Percentiles rank a stretch among this genome's conserved stretches.
phyloP scores from a whole-genome alignment of 2,888 invertebrate species.

The Napeogenes sylphis region DNA sequence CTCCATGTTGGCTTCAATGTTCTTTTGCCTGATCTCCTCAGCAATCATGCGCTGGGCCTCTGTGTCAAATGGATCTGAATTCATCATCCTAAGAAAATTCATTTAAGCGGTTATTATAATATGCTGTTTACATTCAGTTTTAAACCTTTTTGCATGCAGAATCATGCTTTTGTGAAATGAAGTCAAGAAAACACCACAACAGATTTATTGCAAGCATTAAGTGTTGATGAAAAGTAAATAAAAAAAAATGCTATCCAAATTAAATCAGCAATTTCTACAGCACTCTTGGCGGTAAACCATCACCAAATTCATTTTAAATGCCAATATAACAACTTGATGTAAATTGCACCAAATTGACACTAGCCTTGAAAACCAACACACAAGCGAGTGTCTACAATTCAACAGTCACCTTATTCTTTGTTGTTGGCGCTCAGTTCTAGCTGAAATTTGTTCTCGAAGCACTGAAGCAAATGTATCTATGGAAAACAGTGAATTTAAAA shows the following conservation, averaged over 20 bases:
- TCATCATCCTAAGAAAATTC: constrained; percentile 82
- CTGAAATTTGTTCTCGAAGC: constrained; percentile 88
- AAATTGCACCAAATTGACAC: neutral
- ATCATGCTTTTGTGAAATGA: neutral
- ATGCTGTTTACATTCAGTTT: neutral
- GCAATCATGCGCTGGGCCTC: constrained; percentile 97
- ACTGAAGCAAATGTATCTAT: constrained; percentile 87
- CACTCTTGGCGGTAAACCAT: neutral
- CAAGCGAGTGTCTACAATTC: constrained; percentile 3
- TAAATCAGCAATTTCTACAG: constrained; percentile 2
- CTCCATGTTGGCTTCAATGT: constrained; percentile 99
- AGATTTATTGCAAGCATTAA: neutral
- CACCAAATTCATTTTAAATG: neutral
- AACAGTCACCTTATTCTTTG: constrained; percentile 80
- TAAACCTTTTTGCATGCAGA: neutral
- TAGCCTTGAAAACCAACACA: neutral
- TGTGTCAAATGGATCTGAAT: constrained; percentile 96
- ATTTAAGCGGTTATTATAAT: constrained; percentile 1
- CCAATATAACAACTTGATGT: neutral
- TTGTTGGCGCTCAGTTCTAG: constrained; percentile 88
- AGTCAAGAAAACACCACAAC: neutral
- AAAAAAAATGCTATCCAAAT: constrained; percentile 2
- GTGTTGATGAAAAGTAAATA: neutral
- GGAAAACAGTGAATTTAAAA: constrained; percentile 40
- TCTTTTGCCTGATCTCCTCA: constrained; percentile 96